Evolutionary conservation across 2,888 invertebrate species (phyloP).

Genomic region (Antheraea assamensis): DNA sequence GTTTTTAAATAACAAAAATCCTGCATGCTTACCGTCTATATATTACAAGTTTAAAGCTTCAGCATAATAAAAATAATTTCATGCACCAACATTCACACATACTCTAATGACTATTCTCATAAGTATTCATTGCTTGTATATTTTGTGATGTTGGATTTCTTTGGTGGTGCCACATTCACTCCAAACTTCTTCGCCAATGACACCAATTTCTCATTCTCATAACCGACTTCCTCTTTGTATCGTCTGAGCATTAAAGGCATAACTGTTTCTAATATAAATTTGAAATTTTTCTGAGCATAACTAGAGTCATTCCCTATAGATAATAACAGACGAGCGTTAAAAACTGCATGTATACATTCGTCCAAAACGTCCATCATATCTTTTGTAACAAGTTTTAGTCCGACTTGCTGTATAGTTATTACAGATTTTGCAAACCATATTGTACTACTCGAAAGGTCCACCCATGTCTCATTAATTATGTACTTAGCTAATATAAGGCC

Average conservation of each 20-base stretch:
- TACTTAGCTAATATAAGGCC: conserved; percentile 86
- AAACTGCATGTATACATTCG: conserved; percentile 87
- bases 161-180: conserved; percentile 76
- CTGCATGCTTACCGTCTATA: conserved; percentile 78
- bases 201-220: conserved; percentile 80
- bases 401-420: conserved; percentile 88
- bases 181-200: conserved; percentile 81
- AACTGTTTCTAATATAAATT: conserved; percentile 86
- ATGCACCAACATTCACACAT: conserved; percentile 52
- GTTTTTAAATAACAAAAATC: conserved; percentile 78
- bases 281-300: conserved; percentile 84
- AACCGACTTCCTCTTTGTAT: conserved; percentile 83
- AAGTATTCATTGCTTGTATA: conserved; percentile 86
- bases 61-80: conserved; percentile 78
- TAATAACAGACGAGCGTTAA: conserved; percentile 87
- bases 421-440: conserved; percentile 90
- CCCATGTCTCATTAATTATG: conserved; percentile 84
- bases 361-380: conserved; percentile 89
- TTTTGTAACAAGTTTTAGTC: conserved; percentile 87
- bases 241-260: conserved; percentile 84
- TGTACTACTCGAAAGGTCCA: conserved; percentile 90
- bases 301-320: conserved; percentile 69
- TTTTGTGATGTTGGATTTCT: conserved; percentile 84
- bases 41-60: conserved; percentile 81
- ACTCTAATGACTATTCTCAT: conserved; percentile 68